Evolutionary conservation across 2,797 vertebrate species (phyloP).

Genomic region (Callimico goeldii): DNA sequence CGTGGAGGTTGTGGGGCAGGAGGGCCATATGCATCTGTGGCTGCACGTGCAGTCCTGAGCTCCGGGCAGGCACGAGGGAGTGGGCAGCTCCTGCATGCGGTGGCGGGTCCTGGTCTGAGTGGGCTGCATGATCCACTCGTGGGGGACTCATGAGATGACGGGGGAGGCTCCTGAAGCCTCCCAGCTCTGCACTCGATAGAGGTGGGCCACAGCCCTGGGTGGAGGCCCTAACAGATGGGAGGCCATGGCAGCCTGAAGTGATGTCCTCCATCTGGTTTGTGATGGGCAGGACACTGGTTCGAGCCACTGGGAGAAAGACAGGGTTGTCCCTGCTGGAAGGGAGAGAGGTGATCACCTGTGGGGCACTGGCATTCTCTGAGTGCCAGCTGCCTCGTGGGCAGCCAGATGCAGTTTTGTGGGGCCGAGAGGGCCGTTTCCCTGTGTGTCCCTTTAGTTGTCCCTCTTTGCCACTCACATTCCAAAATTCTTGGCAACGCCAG

Average conservation of each 20-base stretch:
- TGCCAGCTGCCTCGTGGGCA: accelerated
- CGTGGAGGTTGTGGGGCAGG: neutral
- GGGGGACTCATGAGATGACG: accelerated
- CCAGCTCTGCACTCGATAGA: accelerated
- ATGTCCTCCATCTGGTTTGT: accelerated
- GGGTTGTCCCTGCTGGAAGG: accelerated
- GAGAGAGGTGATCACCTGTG: accelerated
- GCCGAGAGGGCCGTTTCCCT: neutral
- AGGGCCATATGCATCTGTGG: accelerated
- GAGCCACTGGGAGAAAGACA: accelerated
- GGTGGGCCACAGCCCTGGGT: neutral
- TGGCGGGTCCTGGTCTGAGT: accelerated
- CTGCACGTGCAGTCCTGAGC: accelerated
- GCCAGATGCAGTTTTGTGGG: neutral
- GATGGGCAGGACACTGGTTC: accelerated
- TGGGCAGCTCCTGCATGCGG: accelerated
- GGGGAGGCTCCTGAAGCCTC: neutral
- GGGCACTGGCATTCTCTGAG: accelerated
- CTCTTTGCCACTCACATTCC: neutral
- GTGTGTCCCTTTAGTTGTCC: neutral
- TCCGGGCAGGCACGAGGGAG: neutral
- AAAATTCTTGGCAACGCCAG: neutral
- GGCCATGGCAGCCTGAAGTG: accelerated
- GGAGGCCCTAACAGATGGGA: accelerated
- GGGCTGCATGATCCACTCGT: accelerated